Base-by-base conservation (phyloP, 2,113 vertebrate genomes). In the Elachura formosa region DNA sequence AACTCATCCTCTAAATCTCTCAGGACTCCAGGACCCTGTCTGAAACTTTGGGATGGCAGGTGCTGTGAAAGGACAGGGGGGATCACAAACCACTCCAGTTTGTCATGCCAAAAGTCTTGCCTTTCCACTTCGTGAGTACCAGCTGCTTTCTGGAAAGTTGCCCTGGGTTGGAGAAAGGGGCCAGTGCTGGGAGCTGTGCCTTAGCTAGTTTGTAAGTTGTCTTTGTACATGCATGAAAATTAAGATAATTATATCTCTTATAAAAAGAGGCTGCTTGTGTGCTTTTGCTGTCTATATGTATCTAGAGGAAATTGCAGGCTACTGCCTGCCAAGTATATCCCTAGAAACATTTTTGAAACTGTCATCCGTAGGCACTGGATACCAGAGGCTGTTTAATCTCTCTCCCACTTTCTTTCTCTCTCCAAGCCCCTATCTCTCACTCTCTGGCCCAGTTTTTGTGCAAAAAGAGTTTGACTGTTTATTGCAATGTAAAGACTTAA, bases 281-380 rank as follows among this genome's bases (percentile, higher is more conserved):
- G 55, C 78, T 85, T 87, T 59, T 77, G 67, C 87, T 93, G 58
- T 87, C 96, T 90, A 36, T 56, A 43, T 54, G 38, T 71, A 77
- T 80, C 43, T 71, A 63, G 72, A 87, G 75, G 75, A 91, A 96
- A 94, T 90, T 15, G 12, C 75, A 94, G 74, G 59, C 81, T 93
- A 76, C 41, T 3, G 55, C 91, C 75, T 96, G 87, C 93, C 91
- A 96, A 91, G 78, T 87, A 69, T 93, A 80, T 90, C 59, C 67
- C 51, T 52, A 80, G 82, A 93, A 93, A 80, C 95, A 91, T 88
- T 94, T 96, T 69, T 93, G 87, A 93, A 96, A 63, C 82, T 97
- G 89, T 95, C 94, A 94, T 88, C 67, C 7, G 58, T 77, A 67
- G 51, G 63, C 87, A 67, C 12, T 77, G 67, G 59, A 83, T 76